Evolutionary conservation across 2,113 vertebrate genomes (phyloP).

Genomic region (Sardina pilchardus): DNA sequence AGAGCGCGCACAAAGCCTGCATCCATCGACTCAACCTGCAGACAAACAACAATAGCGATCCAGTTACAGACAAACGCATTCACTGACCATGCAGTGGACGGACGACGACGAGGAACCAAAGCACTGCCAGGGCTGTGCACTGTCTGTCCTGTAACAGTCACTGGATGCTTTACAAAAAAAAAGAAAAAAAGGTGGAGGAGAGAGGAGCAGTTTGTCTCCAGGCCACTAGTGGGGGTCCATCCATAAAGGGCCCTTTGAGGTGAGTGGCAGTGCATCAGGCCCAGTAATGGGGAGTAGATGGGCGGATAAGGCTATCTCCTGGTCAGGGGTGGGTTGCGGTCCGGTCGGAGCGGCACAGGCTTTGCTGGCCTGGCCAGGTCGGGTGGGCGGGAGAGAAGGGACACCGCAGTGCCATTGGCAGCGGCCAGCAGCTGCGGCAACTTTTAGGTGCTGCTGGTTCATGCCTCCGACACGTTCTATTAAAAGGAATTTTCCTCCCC

Average conservation of each 20-base stretch:
- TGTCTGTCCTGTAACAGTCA: neutral
- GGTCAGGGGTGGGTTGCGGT: neutral
- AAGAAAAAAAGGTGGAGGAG: no score
- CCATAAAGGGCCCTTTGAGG: constrained; percentile 24
- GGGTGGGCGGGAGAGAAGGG: neutral
- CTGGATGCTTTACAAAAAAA: neutral
- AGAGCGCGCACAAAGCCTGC: neutral
- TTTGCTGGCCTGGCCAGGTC: neutral
- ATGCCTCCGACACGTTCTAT: constrained; percentile 1
- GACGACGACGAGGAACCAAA: neutral
- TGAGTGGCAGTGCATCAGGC: constrained; percentile 24
- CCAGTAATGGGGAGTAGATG: constrained; percentile 35
- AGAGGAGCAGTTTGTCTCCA: neutral
- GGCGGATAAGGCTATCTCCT: constrained; percentile 33
- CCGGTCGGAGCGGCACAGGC: neutral
- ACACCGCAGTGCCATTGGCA: neutral
- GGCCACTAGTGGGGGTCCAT: constrained; percentile 1
- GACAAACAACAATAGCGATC: neutral
- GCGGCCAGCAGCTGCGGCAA: neutral
- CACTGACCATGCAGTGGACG: neutral
- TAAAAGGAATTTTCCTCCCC: neutral
- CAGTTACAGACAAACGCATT: neutral
- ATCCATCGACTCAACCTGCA: neutral
- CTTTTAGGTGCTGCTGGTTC: neutral
- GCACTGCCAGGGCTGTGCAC: neutral